Base-by-base conservation (phyloP, 2,797 vertebrate genomes). In the Cuniculus paca region DNA sequence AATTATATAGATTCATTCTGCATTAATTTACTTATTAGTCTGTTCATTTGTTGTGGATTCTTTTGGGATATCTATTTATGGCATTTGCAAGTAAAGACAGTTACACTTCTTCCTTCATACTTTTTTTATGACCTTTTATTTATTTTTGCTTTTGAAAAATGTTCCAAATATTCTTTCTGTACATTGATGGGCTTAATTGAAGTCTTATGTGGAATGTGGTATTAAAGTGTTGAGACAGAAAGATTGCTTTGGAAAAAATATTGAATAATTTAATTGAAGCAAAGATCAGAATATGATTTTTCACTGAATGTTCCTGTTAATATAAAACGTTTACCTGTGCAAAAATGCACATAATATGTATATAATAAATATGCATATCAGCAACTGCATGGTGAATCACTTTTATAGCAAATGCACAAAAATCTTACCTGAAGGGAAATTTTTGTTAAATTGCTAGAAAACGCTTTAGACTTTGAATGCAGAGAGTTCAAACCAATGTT, bases 231-330 rank as follows among this genome's bases (percentile, higher is more conserved):
- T n/a, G 68, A 84, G 39, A 92, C 22, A 86, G 86, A 63, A 86
- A 90, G 75, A 0, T 13, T 80, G 95, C 60, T 39, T 95, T 91
- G 63, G 61, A 70, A 90, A 92, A 87, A 90, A 95, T 95, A 95
- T 12, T 95, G 52, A 82, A 75, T 95, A 95, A 94, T 94, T 96
- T 94, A 94, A 94, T 28, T 68, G 79, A 92, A 96, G 75, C 70
- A 96, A 61, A 87, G 48, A 92, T 95, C 56, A 89, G 54, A 96
- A 72, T 91, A 82, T 36, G 52, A 88, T 92, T 94, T 96, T 61
- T 97, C 14, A 28, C 31, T 52, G 60, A 95, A 91, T 81, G 60
- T 9, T n/a, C 48, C 45, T 79, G 1, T 77, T 94, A 42, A 90
- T 72, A 94, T 42, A 75, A 90, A 92, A 82, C 87, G 52, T 94